phyloP scores from a whole-genome alignment of 2,113 vertebrate species.

The Pitta sordida region DNA sequence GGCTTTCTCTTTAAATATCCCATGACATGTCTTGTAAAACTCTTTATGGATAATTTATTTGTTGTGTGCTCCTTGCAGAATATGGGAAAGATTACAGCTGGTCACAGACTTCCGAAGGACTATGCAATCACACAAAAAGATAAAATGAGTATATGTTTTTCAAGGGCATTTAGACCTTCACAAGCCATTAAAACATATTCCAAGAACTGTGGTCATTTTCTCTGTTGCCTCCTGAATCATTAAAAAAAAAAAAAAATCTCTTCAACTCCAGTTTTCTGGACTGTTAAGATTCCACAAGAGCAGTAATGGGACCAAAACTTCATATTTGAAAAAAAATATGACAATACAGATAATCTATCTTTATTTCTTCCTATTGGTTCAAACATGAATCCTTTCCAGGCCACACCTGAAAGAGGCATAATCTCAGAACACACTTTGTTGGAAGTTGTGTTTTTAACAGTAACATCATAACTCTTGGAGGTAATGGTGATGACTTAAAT shows the following conservation, averaged over 20 bases:
- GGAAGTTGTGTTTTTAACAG: not conserved
- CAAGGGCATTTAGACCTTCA: not conserved
- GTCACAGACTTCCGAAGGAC: not conserved
- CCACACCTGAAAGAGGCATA: not conserved
- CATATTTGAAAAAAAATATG: not conserved
- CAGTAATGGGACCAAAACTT: not conserved
- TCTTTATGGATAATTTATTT: not conserved
- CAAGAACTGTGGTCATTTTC: not conserved
- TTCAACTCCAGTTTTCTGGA: not conserved
- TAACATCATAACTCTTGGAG: not conserved
- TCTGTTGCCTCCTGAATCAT: not conserved
- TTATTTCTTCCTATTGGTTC: not conserved
- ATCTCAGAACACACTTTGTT: not conserved
- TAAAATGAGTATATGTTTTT: slow-evolving; percentile 15
- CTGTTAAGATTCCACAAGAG: not conserved
- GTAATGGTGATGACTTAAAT: not conserved
- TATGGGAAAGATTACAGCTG: not conserved
- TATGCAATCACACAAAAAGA: slow-evolving; percentile 14
- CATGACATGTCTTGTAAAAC: not conserved
- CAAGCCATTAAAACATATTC: not conserved
- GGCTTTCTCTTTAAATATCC: not conserved
- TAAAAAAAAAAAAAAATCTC: not conserved
- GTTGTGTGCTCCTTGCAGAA: not conserved
- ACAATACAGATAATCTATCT: not conserved
- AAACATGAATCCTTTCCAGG: not conserved